Evolutionary conservation across 2,888 invertebrate genomes (phyloP).

Genomic region (Spodoptera exigua): DNA sequence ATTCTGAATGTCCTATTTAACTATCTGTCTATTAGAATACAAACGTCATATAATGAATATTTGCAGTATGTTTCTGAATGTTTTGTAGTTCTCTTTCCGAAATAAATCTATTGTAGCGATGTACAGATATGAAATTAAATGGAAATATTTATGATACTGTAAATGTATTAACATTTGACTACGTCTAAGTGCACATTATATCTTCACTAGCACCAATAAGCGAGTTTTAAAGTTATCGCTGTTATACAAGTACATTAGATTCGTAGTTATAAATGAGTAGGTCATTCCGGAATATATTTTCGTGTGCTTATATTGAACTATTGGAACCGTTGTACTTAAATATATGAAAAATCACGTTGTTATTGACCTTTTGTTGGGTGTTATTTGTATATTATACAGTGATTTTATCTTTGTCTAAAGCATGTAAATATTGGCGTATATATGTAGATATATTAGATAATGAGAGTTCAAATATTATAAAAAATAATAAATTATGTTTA

Average conservation of each 20-base stretch:
- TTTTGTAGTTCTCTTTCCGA: constrained; percentile 29
- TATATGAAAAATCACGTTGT: constrained; percentile 71
- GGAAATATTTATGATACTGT: constrained; percentile 47
- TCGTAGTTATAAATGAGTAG: constrained; percentile 61
- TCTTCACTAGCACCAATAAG: constrained; percentile 48
- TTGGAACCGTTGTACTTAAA: constrained; percentile 81
- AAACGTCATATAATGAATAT: constrained; percentile 14
- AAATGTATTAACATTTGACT: constrained; percentile 33
- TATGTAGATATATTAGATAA: constrained; percentile 87
- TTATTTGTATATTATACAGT: constrained; percentile 85
- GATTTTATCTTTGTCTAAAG: constrained; percentile 81
- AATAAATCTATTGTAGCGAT: constrained; percentile 17
- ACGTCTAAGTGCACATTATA: constrained; percentile 39
- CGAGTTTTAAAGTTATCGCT: constrained; percentile 46
- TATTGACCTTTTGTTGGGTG: constrained; percentile 81
- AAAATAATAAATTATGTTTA: constrained; percentile 87
- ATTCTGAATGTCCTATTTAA: constrained; percentile 35
- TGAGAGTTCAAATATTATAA: constrained; percentile 88
- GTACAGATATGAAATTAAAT: constrained; percentile 23
- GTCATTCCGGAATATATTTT: constrained; percentile 73
- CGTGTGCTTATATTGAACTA: constrained; percentile 68
- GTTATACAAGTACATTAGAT: constrained; percentile 63
- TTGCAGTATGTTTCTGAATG: constrained; percentile 31
- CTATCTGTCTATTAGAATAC: constrained; percentile 31
- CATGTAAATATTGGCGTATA: constrained; percentile 86